Evolutionary conservation across 1,140 invertebrate genomes (phyloP), one percentile per base, ranked within the genome.

Genomic region (Anagrus nilaparvatae): DNA sequence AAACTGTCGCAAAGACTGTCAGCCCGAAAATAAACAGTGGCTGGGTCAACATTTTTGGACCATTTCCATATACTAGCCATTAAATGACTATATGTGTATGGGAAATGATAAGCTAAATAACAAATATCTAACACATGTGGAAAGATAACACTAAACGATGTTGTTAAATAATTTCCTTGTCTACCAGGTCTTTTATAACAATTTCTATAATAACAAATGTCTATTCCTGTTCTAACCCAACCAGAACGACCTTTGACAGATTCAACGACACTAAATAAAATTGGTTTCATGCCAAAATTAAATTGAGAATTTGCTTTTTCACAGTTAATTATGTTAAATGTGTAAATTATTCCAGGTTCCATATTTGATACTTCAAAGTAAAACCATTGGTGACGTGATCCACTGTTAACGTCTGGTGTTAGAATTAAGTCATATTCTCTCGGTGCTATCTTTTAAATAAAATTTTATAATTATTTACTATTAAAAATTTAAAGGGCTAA

Each of bases 291-390:
- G 10, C 88, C 89, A 63, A 81, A 84, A 61, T 91, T 91, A 60
- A 90, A 92, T 64, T 92, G 86, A 46, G 85, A 90, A 63, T 87
- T 87, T 13, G 77, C 73, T 62, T 93, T 93, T 55, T 91, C 82
- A 69, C 86, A 89, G 66, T 95, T 94, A 33, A 93, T 76, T 27
- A 95, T 87, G 63, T 93, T 92, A 64, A 95, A 92, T 18, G 79
- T 77, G 55, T 94, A 94, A 0, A 77, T 67, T 1, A 72, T 59
- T 30, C 73, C 70, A 17, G 77, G 71, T 39, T 79, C 71, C 79
- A 89, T 91, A 55, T 87, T 85, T 14, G 79, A 79, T 3, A 94
- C 80, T 71, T 87, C 80, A 61, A 94, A 95, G 66, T 94, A 95
- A 65, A 93, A 95, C 90, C 90, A 95, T 50, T 92, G 87, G 54